These are phyloP conservation scores for Oryzias sinensis DNA, from an alignment of 2,797 vertebrate genomes.

Conservation along the genomic window DNA sequence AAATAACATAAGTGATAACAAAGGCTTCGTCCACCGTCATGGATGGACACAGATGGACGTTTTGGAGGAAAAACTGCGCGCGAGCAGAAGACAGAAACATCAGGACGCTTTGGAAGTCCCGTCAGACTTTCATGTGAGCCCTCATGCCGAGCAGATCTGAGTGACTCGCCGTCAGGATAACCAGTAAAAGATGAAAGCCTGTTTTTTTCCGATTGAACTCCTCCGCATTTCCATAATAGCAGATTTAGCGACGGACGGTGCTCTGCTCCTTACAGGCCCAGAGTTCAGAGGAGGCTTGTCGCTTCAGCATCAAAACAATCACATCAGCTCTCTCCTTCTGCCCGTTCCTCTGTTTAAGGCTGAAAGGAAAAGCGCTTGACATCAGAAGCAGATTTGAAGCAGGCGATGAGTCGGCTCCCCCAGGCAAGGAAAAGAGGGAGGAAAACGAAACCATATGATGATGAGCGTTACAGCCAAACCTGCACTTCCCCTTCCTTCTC, in stretches of 20 bases:
- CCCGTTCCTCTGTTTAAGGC: constrained; percentile 16
- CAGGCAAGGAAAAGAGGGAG: constrained; percentile 3
- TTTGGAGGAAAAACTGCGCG: no score
- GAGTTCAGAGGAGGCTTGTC: constrained; percentile 24
- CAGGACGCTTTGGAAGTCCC: constrained; percentile 17
- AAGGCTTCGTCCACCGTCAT: no score
- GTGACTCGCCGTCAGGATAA: constrained; percentile 20
- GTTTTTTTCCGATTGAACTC: constrained; percentile 6
- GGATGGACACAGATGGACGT: no score
- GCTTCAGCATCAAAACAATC: constrained; percentile 18
- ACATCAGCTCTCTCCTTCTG: constrained; percentile 1
- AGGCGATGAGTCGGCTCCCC: no score
- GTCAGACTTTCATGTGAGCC: constrained; percentile 47
- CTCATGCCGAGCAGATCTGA: constrained; percentile 41
- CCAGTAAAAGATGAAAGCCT: constrained; percentile 40
- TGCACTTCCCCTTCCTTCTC: constrained; percentile 10
- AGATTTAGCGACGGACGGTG: constrained; percentile 52
- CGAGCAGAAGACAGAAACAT: neutral
- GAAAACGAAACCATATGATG: constrained; percentile 6
- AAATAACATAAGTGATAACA: no score
- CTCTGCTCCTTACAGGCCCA: constrained; percentile 26
- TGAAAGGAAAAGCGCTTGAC: constrained; percentile 22
- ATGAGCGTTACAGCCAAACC: constrained; percentile 4
- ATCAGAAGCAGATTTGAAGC: constrained; percentile 32
- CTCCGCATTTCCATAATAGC: constrained; percentile 46